phyloP scores from a whole-genome alignment of 2,888 invertebrate genomes.

The Sarcophaga carnaria region DNA sequence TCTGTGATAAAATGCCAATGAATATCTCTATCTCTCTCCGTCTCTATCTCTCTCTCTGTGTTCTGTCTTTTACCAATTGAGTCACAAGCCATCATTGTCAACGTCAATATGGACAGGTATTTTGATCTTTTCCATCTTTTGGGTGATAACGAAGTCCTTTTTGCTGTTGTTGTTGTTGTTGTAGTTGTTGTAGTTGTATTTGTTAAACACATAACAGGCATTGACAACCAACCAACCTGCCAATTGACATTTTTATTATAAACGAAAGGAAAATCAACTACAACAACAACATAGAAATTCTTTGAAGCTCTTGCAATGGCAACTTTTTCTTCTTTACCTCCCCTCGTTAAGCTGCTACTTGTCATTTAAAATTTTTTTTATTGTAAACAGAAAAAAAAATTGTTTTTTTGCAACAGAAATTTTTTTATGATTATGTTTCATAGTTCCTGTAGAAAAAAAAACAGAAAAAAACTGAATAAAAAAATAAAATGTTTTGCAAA shows the following conservation, averaged over 20 bases:
- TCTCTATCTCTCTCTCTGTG: too few relatives aligned
- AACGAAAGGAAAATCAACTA: not conserved
- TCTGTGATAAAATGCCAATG: too few relatives aligned
- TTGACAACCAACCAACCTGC: slow-evolving; percentile 6
- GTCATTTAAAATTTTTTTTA: slow-evolving; percentile 32
- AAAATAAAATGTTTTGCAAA: too few relatives aligned
- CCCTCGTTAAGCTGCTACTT: slow-evolving; percentile 12
- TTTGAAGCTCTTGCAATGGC: not conserved
- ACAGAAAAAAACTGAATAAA: not conserved
- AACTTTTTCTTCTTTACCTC: not conserved
- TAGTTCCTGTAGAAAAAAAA: not conserved
- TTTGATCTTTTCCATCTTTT: not conserved
- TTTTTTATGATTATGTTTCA: not conserved
- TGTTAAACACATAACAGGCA: not conserved
- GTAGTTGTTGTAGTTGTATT: not conserved
- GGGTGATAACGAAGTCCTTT: not conserved
- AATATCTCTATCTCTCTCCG: too few relatives aligned
- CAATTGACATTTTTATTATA: slow-evolving; percentile 42
- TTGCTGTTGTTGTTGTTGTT: not conserved
- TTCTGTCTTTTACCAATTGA: too few relatives aligned
- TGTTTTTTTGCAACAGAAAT: not conserved
- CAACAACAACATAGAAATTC: not conserved
- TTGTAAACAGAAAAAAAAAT: not conserved
- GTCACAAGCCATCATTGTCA: not conserved
- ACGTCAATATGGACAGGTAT: not conserved